phyloP scores from a whole-genome alignment of 2,113 vertebrate genomes.

The Elephantulus edwardii region DNA sequence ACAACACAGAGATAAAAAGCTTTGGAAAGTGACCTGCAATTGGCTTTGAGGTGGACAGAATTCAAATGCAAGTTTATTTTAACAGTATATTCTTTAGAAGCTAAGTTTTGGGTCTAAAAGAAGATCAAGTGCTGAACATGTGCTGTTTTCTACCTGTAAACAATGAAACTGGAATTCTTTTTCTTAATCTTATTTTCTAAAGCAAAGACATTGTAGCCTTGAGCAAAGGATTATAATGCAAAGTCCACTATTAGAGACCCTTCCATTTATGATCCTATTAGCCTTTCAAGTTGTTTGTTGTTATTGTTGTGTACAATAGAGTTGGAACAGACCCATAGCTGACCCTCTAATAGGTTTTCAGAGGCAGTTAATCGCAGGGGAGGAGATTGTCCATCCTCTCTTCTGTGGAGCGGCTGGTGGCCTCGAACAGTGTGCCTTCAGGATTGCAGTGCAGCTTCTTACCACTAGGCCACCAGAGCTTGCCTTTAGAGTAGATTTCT shows the following conservation, averaged over 20 bases:
- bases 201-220: neutral
- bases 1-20: constrained; percentile 61
- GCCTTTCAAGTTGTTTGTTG: neutral
- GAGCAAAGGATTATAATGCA: neutral
- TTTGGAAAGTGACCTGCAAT: constrained; percentile 70
- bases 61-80: constrained; percentile 75
- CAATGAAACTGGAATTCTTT: constrained; percentile 24
- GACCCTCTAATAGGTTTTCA: too few relatives aligned
- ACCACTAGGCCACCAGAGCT: too few relatives aligned
- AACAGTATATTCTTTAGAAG: constrained; percentile 50
- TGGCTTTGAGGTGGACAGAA: constrained; percentile 64
- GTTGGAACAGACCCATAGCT: too few relatives aligned
- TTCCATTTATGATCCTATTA: neutral
- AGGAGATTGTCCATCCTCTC: too few relatives aligned
- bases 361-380: too few relatives aligned
- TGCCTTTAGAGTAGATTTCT: too few relatives aligned
- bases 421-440: too few relatives aligned
- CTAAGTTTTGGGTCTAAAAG: constrained; percentile 57
- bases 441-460: too few relatives aligned
- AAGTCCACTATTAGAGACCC: neutral
- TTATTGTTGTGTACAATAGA: too few relatives aligned
- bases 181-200: constrained; percentile 16
- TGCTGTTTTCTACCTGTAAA: constrained; percentile 52
- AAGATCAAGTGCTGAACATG: constrained; percentile 57
- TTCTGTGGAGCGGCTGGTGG: too few relatives aligned